These are phyloP conservation scores for Galerucella calmariensis DNA, from an alignment of 2,888 invertebrate genomes.

Conservation along the genomic window DNA sequence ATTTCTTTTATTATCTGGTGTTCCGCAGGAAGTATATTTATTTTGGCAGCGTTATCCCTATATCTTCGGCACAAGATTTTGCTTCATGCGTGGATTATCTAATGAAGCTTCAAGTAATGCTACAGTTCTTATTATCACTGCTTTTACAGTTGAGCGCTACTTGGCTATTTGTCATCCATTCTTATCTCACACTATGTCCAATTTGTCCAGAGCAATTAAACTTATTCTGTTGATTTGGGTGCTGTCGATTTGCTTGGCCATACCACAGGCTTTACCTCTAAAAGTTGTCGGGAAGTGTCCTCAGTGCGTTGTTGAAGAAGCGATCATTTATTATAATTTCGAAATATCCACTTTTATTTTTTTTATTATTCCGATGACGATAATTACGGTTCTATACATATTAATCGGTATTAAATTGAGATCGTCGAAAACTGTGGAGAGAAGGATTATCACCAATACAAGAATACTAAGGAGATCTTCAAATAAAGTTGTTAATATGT, in stretches of 20 bases:
- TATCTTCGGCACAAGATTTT: conserved; percentile 82
- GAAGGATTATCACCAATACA: conserved; percentile 51
- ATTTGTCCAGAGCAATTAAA: conserved; percentile 84
- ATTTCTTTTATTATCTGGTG: conserved; percentile 79
- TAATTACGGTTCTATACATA: conserved; percentile 85
- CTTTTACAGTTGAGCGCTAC: conserved; percentile 78
- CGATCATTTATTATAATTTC: conserved; percentile 74
- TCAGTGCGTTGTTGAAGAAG: conserved; percentile 49
- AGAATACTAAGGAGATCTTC: conserved; percentile 57
- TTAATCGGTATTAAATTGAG: conserved; percentile 79
- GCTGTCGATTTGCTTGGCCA: conserved; percentile 76
- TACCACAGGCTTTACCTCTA: conserved; percentile 75
- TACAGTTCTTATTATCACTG: conserved; percentile 75
- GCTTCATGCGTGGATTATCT: conserved; percentile 79
- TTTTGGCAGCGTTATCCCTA: conserved; percentile 84
- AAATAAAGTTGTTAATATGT: conserved; percentile 69
- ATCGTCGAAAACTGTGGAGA: conserved; percentile 64
- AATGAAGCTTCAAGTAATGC: conserved; percentile 86
- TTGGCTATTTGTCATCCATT: conserved; percentile 78
- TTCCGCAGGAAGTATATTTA: conserved; percentile 84
- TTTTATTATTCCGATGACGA: conserved; percentile 88
- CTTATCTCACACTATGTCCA: conserved; percentile 84
- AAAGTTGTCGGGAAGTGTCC: conserved; percentile 63
- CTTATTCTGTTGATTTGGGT: conserved; percentile 86
- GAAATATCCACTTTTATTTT: conserved; percentile 84